Percentiles rank a stretch among this genome's conserved stretches.
Evolutionary conservation across 92 coral and sea anemone genomes (phyloP).

Genomic region (Palythoa grandis): DNA sequence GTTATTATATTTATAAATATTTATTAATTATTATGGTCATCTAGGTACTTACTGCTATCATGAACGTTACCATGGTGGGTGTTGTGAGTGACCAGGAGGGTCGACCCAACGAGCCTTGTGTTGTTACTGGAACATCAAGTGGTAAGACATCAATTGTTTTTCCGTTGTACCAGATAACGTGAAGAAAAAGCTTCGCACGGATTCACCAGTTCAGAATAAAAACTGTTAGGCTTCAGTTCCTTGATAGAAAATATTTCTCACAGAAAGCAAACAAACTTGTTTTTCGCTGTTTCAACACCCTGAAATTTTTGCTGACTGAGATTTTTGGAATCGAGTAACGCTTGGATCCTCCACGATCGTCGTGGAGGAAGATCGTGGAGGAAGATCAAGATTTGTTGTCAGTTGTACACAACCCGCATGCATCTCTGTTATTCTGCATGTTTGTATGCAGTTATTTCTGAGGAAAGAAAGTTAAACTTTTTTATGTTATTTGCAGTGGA

Average conservation of each 20-base stretch:
- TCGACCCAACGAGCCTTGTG: conserved; percentile 32
- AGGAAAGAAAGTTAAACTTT: neutral
- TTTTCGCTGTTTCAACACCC: too few relatives aligned
- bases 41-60: conserved; percentile 15
- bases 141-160: neutral
- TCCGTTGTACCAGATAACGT: neutral
- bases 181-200: too few relatives aligned
- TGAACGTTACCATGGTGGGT: conserved; percentile 12
- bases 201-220: neutral
- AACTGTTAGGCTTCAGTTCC: neutral
- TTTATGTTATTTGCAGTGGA: conserved; percentile 24
- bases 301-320: too few relatives aligned
- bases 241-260: too few relatives aligned
- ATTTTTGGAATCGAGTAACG: too few relatives aligned
- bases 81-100: conserved; percentile 20
- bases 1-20: neutral
- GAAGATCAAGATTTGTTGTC: too few relatives aligned
- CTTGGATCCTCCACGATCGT: too few relatives aligned
- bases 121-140: neutral
- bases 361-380: too few relatives aligned
- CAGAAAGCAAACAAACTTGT: too few relatives aligned
- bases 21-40: neutral
- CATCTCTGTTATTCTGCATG: neutral
- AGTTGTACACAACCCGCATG: too few relatives aligned
- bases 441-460: neutral